Evolutionary conservation across 2,797 vertebrate genomes (phyloP), one percentile per base, ranked within the genome.

Genomic region (Spizella passerina): DNA sequence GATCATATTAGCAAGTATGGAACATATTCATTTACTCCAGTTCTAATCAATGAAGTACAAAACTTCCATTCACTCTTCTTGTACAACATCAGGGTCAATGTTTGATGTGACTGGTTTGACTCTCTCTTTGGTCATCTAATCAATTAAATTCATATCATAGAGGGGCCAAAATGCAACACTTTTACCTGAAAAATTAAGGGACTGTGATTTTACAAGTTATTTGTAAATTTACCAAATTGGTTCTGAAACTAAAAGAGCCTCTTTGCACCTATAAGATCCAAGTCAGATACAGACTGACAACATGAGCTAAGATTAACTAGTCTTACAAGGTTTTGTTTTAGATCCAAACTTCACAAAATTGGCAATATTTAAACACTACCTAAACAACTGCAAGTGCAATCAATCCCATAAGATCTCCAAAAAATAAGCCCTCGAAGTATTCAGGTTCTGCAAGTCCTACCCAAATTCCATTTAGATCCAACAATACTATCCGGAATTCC

Each of bases 381-480:
- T 64, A 32, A 73, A 27, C 38, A 75, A 50, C 8, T 49, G 23
- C 43, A 47, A 81, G 7, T 24, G 15, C 38, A 83, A 41, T 29
- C 0, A 0, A 60, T 36, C 22, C 43, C 14, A 29, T 10, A 30
- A 0, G 4, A 63, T 38, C 36, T 64, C 38, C 14, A 73, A 53
- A 34, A 30, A 34, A 56, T 9, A 80, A 82, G 49, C 4, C 8
- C 24, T 24, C 1, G 8, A 15, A 36, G 17, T 47, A 11, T 8
- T 52, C 16, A 72, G 32, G 13, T n/a, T 60, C 80, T 43, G 6
- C 18, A 82, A 77, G 17, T 19, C 17, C 55, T 26, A 83, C 19
- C 5, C 36, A 72, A 83, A 66, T 19, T 34, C 56, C 8, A 20
- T 36, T 69, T 73, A 68, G 9, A 55, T n/a, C 23, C 29, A 81